Conservation (phyloP, 2,797 vertebrate species). For the Mus spretus region DNA sequence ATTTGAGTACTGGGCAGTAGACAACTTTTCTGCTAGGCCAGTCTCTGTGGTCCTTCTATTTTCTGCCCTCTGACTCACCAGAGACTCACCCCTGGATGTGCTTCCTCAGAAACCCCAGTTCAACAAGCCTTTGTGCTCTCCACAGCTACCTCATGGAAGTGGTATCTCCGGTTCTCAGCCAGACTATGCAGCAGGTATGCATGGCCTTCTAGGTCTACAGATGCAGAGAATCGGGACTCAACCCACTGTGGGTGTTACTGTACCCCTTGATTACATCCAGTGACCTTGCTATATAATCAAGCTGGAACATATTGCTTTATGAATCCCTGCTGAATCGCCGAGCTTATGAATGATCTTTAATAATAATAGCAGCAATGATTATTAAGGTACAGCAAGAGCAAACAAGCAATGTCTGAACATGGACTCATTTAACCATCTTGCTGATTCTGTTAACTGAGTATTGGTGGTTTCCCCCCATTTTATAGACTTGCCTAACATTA, state of each 20-base stretch:
- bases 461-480: background rate
- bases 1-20: background rate
- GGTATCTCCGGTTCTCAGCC: rapidly evolving
- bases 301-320: no score
- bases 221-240: background rate
- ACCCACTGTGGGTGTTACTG: no score
- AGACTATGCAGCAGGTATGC: background rate
- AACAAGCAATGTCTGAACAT: constrained; percentile 28
- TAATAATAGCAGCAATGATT: background rate
- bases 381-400: constrained; percentile 9
- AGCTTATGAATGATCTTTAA: background rate
- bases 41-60: background rate
- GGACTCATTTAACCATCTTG: background rate
- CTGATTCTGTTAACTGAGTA: background rate
- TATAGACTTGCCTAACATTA: background rate
- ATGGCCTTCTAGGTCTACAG: background rate
- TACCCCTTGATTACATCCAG: rapidly evolving
- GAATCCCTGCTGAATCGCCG: background rate
- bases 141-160: background rate
- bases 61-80: background rate
- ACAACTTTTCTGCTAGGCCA: background rate
- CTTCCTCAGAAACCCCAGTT: background rate
- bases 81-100: background rate
- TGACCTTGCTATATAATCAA: background rate
- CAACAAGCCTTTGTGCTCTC: background rate